These are phyloP conservation scores for Pelobates fuscus DNA, from an alignment of 2,113 vertebrate species.

Conservation along the genomic window DNA sequence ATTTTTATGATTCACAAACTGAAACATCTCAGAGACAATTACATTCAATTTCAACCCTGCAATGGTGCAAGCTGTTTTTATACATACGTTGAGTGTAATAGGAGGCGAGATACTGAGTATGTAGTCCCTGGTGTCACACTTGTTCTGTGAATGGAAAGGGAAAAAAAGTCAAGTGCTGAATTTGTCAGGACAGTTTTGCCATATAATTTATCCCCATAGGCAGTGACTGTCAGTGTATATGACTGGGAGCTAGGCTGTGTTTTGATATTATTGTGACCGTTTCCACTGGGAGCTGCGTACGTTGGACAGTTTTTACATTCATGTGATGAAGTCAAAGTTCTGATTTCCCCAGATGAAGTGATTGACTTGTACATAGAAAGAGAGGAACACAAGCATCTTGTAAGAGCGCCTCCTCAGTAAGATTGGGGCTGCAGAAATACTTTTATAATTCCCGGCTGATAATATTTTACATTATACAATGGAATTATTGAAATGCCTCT, in stretches of 20 bases:
- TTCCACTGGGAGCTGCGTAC: slow-evolving; percentile 69
- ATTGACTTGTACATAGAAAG: slow-evolving; percentile 57
- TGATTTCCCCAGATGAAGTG: slow-evolving; percentile 55
- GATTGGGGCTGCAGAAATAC: slow-evolving; percentile 59
- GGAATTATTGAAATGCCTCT: too few species aligned
- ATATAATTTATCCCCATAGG: slow-evolving; percentile 76
- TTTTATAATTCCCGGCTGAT: slow-evolving; percentile 56
- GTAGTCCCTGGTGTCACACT: slow-evolving; percentile 76
- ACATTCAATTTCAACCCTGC: slow-evolving; percentile 23
- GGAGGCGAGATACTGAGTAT: slow-evolving; percentile 76
- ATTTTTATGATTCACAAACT: background rate
- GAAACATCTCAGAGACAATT: background rate
- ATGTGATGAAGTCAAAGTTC: slow-evolving; percentile 64
- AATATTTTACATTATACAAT: slow-evolving; percentile 53
- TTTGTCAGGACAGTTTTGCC: slow-evolving; percentile 77
- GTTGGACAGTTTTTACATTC: slow-evolving; percentile 66
- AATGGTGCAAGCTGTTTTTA: slow-evolving; percentile 62
- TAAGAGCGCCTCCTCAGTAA: slow-evolving; percentile 62
- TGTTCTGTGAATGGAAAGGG: slow-evolving; percentile 66
- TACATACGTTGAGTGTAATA: slow-evolving; percentile 76
- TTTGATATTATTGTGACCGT: slow-evolving; percentile 78
- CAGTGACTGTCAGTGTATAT: slow-evolving; percentile 79
- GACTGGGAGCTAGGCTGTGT: slow-evolving; percentile 72
- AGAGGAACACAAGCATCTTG: slow-evolving; percentile 57
- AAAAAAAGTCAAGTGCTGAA: slow-evolving; percentile 77